Evolutionary conservation across 2,888 invertebrate species (phyloP).

Genomic region (Nymphalis polychloros): DNA sequence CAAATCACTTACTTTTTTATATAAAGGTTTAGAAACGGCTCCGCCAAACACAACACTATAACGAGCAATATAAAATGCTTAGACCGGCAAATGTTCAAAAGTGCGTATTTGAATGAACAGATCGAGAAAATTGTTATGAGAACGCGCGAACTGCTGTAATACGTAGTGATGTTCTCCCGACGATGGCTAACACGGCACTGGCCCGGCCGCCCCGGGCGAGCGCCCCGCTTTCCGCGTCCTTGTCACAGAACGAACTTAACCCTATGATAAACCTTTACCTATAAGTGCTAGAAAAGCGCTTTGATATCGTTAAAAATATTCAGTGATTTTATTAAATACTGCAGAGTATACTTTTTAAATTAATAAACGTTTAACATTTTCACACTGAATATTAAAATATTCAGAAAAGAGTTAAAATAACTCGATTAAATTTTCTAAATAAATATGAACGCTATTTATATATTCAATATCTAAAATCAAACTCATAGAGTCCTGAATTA

Average conservation of each 20-base stretch:
- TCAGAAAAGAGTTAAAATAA: too few relatives aligned
- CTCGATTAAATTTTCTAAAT: too few relatives aligned
- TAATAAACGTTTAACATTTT: too few relatives aligned
- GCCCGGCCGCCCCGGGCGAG: slow-evolving; percentile 40
- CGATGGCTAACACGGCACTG: slow-evolving; percentile 39
- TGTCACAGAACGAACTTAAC: slow-evolving; percentile 36
- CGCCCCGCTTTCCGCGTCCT: slow-evolving; percentile 41
- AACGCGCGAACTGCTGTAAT: slow-evolving; percentile 9
- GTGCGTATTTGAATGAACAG: slow-evolving; percentile 20
- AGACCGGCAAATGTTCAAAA: slow-evolving; percentile 11
- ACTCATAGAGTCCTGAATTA: too few relatives aligned
- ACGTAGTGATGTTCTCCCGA: slow-evolving; percentile 20
- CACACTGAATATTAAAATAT: too few relatives aligned
- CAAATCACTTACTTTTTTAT: slow-evolving; percentile 4
- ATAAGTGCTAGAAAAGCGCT: slow-evolving; percentile 12
- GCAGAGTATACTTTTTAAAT: too few relatives aligned
- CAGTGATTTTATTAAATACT: neutral
- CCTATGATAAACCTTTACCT: slow-evolving; percentile 18
- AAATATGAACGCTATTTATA: too few relatives aligned
- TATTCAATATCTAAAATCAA: too few relatives aligned
- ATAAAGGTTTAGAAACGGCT: neutral
- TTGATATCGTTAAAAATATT: slow-evolving; percentile 5
- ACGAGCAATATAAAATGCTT: slow-evolving; percentile 13
- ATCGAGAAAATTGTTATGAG: slow-evolving; percentile 34
- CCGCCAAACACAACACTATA: slow-evolving; percentile 11